Percentiles rank a stretch among this genome's conserved stretches.
Conservation (phyloP, 92 coral and sea anemone genomes). For the Muricea muricata region DNA sequence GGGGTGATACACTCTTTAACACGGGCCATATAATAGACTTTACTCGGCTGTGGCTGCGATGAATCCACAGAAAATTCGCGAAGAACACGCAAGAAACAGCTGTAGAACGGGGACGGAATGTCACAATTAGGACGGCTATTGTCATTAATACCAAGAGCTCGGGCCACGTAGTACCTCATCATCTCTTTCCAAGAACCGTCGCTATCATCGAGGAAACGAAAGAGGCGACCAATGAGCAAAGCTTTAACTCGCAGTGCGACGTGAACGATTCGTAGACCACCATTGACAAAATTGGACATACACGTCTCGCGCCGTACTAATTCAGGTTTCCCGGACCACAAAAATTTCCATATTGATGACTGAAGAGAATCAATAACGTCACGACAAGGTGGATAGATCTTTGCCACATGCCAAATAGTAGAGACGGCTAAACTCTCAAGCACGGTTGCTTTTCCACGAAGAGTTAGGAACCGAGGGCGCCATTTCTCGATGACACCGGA, state of each 20-base stretch:
- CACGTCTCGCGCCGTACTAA: background rate
- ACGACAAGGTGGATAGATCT: conserved; percentile 14
- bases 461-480: conserved; percentile 43
- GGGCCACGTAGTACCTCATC: background rate
- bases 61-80: background rate
- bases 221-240: background rate
- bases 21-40: background rate
- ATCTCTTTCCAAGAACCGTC: background rate
- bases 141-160: background rate
- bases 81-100: background rate
- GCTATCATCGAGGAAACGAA: background rate
- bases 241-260: background rate
- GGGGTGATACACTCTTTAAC: background rate
- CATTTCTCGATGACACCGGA: conserved; percentile 14
- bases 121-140: background rate
- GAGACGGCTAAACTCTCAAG: conserved; percentile 36
- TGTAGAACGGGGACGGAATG: background rate
- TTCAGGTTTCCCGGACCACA: conserved; percentile 20
- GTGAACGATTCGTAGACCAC: background rate
- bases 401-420: conserved; percentile 45
- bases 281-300: background rate
- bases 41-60: background rate
- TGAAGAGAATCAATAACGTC: background rate
- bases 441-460: conserved; percentile 44
- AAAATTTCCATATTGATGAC: background rate